A percentile compares a stretch with the other conserved stretches of the same genome.
Evolutionary conservation across 1,140 invertebrate species (phyloP).

Genomic region (Eriosoma lanigerum): DNA sequence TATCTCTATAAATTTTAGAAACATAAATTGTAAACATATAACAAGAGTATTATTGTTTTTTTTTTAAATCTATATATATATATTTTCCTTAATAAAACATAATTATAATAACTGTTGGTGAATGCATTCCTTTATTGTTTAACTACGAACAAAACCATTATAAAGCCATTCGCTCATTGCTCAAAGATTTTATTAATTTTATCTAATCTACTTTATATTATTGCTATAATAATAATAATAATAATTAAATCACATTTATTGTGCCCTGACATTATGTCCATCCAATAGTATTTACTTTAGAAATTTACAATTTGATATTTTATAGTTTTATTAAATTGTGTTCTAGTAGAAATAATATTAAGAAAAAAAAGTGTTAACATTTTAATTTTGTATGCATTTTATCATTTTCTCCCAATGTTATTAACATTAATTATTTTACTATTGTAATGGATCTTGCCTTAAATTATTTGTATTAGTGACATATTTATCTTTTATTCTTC

Average conservation of each 20-base stretch:
- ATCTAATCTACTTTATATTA: background rate
- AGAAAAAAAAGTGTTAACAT: background rate
- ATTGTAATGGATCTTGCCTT: constrained; percentile 23
- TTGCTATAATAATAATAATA: background rate
- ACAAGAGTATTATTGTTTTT: constrained; percentile 8
- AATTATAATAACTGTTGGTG: background rate
- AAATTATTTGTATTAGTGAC: background rate
- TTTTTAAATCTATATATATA: background rate
- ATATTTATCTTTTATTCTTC: background rate
- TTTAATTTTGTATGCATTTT: constrained; percentile 36
- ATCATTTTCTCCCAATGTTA: background rate
- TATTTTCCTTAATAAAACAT: background rate
- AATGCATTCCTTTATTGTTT: constrained; percentile 2
- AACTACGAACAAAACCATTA: background rate
- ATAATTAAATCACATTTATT: background rate
- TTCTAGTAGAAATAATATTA: constrained; percentile 13
- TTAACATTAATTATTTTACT: background rate
- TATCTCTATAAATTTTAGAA: background rate
- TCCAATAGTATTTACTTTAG: constrained; percentile 16
- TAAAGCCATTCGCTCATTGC: constrained; percentile 2
- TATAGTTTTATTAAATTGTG: constrained; percentile 12
- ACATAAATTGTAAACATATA: background rate
- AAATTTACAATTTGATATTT: background rate
- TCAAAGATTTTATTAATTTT: constrained; percentile 4
- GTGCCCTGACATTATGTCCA: constrained; percentile 12